Evolutionary conservation across 2,888 invertebrate species (phyloP), one percentile per base, ranked within the genome.

Genomic region (Philereme transversata): DNA sequence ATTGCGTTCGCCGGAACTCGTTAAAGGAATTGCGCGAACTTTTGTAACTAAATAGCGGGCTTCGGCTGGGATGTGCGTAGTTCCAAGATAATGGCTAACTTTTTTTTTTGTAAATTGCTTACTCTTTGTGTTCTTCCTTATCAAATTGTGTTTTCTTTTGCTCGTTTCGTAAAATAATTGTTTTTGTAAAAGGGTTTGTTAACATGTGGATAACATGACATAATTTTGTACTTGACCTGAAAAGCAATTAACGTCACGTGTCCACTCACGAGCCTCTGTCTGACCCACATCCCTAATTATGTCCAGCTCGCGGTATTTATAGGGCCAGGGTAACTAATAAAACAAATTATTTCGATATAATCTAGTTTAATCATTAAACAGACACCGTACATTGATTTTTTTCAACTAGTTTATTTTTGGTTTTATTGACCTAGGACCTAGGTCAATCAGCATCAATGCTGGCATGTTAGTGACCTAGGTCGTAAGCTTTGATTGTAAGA

Each of bases 301-400:
- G 57, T 54, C 51, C 44, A 44, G 47, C 55, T 53, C 52, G 57
- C 8, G 40, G 40, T 40, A 6, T 38, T 60, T 22, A 22, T 22
- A 22, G 1, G 22, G 22, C 22, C 22, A 22, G 22, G 22, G 22
- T 22, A 22, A 51, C 55, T 51, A 70, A 66, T 68, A 48, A 70
- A 68, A 70, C 64, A 54, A 61, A 51, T 62, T 57, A 55, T 64
- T 57, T 58, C 35, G 49, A 57, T 56, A 58, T 58, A 57, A 65
- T 66, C 56, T 44, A 65, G 35, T 73, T 73, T 72, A 72, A 69
- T 71, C 51, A 69, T 55, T 65, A 65, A 65, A 69, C 61, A 65
- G 48, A 65, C 60, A 64, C 53, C 45, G 43, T 55, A 48, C 11
- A 47, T 41, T 4, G 45, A 58, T 40, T 36, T 43, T 47, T 40